Percentiles rank a stretch among this genome's conserved stretches.
These are phyloP conservation scores for Geotrypetes seraphini DNA, from an alignment of 2,797 vertebrate genomes.

Conservation along the genomic window DNA sequence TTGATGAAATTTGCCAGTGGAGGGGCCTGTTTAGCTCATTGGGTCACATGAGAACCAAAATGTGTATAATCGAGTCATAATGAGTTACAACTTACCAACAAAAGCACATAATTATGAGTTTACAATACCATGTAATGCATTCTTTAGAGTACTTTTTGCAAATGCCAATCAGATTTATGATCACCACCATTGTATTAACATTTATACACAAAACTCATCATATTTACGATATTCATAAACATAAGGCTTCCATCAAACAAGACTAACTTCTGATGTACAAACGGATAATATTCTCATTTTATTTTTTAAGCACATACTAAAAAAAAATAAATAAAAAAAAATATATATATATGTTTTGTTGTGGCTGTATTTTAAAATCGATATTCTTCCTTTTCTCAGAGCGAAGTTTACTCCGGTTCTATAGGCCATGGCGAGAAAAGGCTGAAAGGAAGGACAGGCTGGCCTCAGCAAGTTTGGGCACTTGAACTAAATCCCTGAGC, in stretches of 20 bases:
- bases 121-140: not conserved
- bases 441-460: slow-evolving; percentile 84
- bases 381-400: too few relatives aligned
- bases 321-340: too few relatives aligned
- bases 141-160: not conserved
- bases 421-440: slow-evolving; percentile 73
- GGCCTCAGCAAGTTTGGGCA: slow-evolving; percentile 95
- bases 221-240: slow-evolving; percentile 8
- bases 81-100: too few relatives aligned
- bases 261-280: too few relatives aligned
- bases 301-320: not conserved
- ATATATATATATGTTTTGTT: not conserved
- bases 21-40: not conserved
- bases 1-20: not conserved
- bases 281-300: too few relatives aligned
- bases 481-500: slow-evolving; percentile 86
- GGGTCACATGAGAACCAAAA: too few relatives aligned
- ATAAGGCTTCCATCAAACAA: too few relatives aligned
- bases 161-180: slow-evolving; percentile 31
- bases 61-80: too few relatives aligned
- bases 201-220: slow-evolving; percentile 18
- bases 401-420: slow-evolving; percentile 64
- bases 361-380: too few relatives aligned
- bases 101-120: not conserved
- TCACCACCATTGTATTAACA: slow-evolving; percentile 3